Percentiles rank a stretch among this genome's conserved stretches.
These are phyloP conservation scores for Ormyrus thymus DNA, from an alignment of 2,888 invertebrate genomes.

Conservation along the genomic window DNA sequence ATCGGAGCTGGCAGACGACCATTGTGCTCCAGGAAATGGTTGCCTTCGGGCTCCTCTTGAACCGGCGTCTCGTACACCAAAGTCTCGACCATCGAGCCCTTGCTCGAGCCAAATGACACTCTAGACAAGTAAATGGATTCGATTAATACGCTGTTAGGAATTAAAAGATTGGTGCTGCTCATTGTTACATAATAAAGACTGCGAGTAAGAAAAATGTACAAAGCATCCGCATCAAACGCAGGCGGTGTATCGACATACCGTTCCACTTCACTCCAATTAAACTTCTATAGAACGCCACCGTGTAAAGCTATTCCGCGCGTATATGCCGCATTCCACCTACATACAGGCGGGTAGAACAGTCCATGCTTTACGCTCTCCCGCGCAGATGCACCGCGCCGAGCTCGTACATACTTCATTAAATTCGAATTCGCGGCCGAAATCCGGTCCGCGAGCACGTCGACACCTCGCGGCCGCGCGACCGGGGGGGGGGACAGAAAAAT, in stretches of 20 bases:
- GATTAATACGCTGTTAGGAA: too few species aligned
- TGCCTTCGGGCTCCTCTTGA: slow-evolving; percentile 86
- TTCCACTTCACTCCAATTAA: too few species aligned
- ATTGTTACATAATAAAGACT: too few species aligned
- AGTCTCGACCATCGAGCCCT: slow-evolving; percentile 96
- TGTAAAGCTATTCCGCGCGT: too few species aligned
- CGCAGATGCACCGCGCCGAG: background rate
- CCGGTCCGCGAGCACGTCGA: background rate
- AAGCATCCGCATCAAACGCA: too few species aligned
- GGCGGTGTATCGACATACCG: too few species aligned
- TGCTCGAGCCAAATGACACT: slow-evolving; percentile 95
- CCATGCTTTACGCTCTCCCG: too few species aligned
- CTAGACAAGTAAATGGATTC: slow-evolving; percentile 75
- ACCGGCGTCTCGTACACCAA: slow-evolving; percentile 89
- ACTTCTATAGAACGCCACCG: too few species aligned
- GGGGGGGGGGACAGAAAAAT: slow-evolving; percentile 56
- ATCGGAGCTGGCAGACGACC: slow-evolving; percentile 69
- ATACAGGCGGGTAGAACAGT: too few species aligned
- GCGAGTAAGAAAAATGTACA: too few species aligned
- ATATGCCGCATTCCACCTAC: too few species aligned
- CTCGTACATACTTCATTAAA: background rate
- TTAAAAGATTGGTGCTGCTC: too few species aligned
- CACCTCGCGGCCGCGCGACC: background rate
- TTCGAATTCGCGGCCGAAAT: background rate
- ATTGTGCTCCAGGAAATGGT: slow-evolving; percentile 76